Evolutionary conservation across 1,140 invertebrate genomes (phyloP).

Genomic region (Camponotus floridanus): DNA sequence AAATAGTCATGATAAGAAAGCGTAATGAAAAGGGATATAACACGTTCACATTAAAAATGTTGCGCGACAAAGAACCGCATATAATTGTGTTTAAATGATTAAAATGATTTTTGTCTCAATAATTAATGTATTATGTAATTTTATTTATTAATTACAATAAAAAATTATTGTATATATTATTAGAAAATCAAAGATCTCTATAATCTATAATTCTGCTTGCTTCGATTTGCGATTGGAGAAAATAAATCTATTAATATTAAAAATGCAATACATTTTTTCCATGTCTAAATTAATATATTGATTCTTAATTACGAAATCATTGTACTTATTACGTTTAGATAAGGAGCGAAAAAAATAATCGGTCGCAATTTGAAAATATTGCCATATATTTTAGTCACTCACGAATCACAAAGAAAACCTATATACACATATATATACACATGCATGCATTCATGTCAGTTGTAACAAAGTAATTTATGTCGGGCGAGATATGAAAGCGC

Average conservation of each 20-base stretch:
- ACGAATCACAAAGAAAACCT: slow-evolving; percentile 42
- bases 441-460: slow-evolving; percentile 25
- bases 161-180: not conserved
- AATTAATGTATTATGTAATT: not conserved
- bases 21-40: slow-evolving; percentile 24
- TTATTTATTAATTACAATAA: not conserved
- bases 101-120: not conserved
- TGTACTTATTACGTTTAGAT: slow-evolving; percentile 43
- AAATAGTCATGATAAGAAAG: slow-evolving; percentile 49
- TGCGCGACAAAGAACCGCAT: not conserved
- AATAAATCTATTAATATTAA: not conserved
- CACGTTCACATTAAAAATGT: not conserved
- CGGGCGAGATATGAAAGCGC: slow-evolving; percentile 47
- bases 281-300: not conserved
- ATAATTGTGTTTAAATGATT: not conserved
- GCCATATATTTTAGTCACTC: slow-evolving; percentile 49
- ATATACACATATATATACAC: not conserved
- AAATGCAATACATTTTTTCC: not conserved
- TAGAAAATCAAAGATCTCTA: not conserved
- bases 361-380: slow-evolving; percentile 59
- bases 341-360: slow-evolving; percentile 63
- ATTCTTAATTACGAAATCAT: not conserved
- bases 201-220: not conserved
- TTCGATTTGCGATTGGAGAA: not conserved
- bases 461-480: slow-evolving; percentile 64